Evolutionary conservation across 1,140 invertebrate species (phyloP), one percentile per base, ranked within the genome.

Genomic region (Brachionus plicatilis): DNA sequence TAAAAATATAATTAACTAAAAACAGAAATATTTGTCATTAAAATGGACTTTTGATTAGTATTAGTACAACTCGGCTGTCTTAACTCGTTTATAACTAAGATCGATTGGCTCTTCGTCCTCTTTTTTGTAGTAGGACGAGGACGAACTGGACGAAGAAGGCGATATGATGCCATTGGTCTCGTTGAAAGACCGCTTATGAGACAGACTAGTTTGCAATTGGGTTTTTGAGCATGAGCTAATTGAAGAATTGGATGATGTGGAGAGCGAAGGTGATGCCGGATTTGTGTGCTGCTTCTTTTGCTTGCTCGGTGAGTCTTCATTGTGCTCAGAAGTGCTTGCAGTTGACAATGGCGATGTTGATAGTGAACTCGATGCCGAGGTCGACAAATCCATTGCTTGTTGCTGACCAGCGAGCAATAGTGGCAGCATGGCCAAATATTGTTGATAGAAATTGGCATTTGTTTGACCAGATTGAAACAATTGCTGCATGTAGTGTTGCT

Each of bases 31-130:
- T 72, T 41, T 37, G 33, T 72, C 8, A 41, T 43, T 41, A 43
- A 43, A 72, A 43, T 43, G 41, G 33, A 41, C 37, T 41, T 72
- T 72, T 72, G 33, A 20, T 41, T 72, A n/a, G n/a, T n/a, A 17
- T 72, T 72, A 72, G 43, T 72, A 72, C 68, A 72, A 72, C 68
- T 72, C 68, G 29, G 53, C 53, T 4, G 43, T 76, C 24, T 82
- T 82, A 41, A 65, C 79, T 60, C 41, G 37, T 82, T 82, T 82
- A 68, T 9, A 82, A 47, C 79, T 82, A 41, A 82, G 41, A 82
- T 82, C 79, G 5, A 82, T 29, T 37, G 79, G 79, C 41, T 82
- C 37, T 9, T 82, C 53, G 27, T 60, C n/a, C 53, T 60, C 53
- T 20, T 60, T 60, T 60, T 60, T 65, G 11, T 27, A 43, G 37